Conservation (phyloP, 2,797 vertebrate species). For the Syngnathus acus region DNA sequence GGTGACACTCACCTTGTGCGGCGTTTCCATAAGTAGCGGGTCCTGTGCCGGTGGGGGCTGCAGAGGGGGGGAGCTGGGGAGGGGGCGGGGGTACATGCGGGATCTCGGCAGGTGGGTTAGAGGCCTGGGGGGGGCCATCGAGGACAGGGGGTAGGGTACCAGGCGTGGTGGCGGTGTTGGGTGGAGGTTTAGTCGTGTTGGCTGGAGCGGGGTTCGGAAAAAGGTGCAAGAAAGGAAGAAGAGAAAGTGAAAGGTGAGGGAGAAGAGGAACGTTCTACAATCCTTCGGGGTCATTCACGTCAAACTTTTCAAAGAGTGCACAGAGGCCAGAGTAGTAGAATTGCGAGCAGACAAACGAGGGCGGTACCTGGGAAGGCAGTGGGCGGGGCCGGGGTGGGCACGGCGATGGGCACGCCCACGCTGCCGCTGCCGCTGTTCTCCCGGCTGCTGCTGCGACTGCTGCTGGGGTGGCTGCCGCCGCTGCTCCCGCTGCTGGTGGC, state of each 20-base stretch:
- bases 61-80: constrained; percentile 81
- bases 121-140: constrained; percentile 62
- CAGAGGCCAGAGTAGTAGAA: constrained; percentile 23
- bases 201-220: constrained; percentile 69
- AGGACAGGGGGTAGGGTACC: constrained; percentile 68
- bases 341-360: neutral
- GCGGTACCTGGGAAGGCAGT: constrained; percentile 87
- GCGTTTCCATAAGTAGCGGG: constrained; percentile 72
- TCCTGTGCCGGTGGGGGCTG: constrained; percentile 78
- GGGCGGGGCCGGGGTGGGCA: constrained; percentile 93
- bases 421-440: constrained; percentile 99
- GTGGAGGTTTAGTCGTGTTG: constrained; percentile 61
- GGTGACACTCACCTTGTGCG: constrained; percentile 86
- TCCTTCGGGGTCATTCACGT: constrained; percentile 23
- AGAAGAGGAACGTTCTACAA: constrained; percentile 21
- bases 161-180: constrained; percentile 59
- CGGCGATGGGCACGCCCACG: constrained; percentile 92
- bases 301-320: neutral
- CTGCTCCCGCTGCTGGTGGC: constrained; percentile 90
- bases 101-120: constrained; percentile 70
- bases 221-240: constrained; percentile 13
- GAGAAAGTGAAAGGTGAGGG: constrained; percentile 39
- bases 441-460: constrained; percentile 96
- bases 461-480: constrained; percentile 93
- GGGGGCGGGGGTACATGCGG: constrained; percentile 89